Evolutionary conservation across 2,113 vertebrate genomes (phyloP).

Genomic region (cattle (Bos taurus)): ARS-UCD2.0 NC_037330.1:84500501-84501000

Average conservation of each 20-base stretch:
- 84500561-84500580: constrained; percentile 46
- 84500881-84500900: not conserved
- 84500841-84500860: constrained; percentile 1
- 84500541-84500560: not conserved
- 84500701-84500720: not conserved
- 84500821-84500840: not conserved
- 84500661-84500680: not conserved
- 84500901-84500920: not conserved
- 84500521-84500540: not conserved
- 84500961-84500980: not conserved
- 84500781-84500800: not conserved
- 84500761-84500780: constrained; percentile 38
- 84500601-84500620: constrained; percentile 22
- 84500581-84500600: not conserved
- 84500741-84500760: not conserved
- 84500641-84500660: constrained; percentile 27
- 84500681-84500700: constrained; percentile 35
- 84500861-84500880: constrained; percentile 22
- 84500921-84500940: not conserved
- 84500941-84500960: not conserved
- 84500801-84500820: not conserved
- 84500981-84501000: not conserved
- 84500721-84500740: constrained; percentile 19
- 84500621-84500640: not conserved
- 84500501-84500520: not conserved